A percentile compares a stretch with the other conserved stretches of the same genome.
Evolutionary conservation across 2,888 invertebrate species (phyloP).

Genomic region (Harpagoxenus sublaevis): DNA sequence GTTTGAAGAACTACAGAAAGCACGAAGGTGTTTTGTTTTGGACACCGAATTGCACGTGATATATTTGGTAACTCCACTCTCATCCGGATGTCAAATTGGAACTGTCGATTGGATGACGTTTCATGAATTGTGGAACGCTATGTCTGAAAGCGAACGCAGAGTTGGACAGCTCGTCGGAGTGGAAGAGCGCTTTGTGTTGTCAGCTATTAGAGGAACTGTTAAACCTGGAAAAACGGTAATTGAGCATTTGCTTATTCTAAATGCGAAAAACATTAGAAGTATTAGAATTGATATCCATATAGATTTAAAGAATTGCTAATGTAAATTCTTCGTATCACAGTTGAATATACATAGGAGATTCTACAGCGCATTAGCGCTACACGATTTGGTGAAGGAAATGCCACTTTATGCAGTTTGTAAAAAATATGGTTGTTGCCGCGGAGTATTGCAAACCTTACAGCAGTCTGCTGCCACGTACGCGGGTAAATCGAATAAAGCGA

Average conservation of each 20-base stretch:
- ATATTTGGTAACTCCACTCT: slow-evolving; percentile 98
- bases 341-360: slow-evolving; percentile 89
- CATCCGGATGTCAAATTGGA: slow-evolving; percentile 92
- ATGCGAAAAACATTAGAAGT: neutral
- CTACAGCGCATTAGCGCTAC: slow-evolving; percentile 95
- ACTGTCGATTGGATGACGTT: slow-evolving; percentile 93
- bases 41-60: slow-evolving; percentile 98
- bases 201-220: slow-evolving; percentile 90
- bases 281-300: slow-evolving; percentile 7
- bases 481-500: slow-evolving; percentile 86
- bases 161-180: slow-evolving; percentile 97
- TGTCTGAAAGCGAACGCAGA: slow-evolving; percentile 92
- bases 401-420: slow-evolving; percentile 93
- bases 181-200: slow-evolving; percentile 94
- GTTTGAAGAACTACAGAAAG: slow-evolving; percentile 95
- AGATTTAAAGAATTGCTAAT: slow-evolving; percentile 2
- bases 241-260: neutral
- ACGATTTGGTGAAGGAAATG: slow-evolving; percentile 97
- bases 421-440: slow-evolving; percentile 95
- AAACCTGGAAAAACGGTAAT: slow-evolving; percentile 85
- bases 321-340: slow-evolving; percentile 66
- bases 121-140: slow-evolving; percentile 93
- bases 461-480: slow-evolving; percentile 98
- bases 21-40: slow-evolving; percentile 95
- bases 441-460: slow-evolving; percentile 97